Percentiles rank a stretch among this genome's conserved stretches.
Evolutionary conservation across 1,140 invertebrate species (phyloP).

Genomic region (Meloidogyne chitwoodi): DNA sequence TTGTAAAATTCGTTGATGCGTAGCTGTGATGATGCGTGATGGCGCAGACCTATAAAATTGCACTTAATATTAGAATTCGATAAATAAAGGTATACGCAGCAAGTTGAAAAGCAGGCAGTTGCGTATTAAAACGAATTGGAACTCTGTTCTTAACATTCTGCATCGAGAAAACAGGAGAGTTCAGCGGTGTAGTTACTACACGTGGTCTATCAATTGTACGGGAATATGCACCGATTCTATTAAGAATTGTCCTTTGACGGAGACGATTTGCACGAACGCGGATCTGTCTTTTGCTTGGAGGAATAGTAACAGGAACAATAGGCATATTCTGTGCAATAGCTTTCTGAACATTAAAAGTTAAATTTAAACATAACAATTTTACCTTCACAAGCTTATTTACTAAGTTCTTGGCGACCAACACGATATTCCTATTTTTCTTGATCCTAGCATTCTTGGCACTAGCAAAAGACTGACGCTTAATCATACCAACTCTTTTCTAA

Average conservation of each 20-base stretch:
- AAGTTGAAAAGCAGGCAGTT: neutral
- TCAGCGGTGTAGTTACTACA: neutral
- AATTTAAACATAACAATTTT: neutral
- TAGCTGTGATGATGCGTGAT: neutral
- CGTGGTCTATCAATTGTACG: slow-evolving; percentile 16
- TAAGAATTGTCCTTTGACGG: neutral
- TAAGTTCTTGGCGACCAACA: slow-evolving; percentile 20
- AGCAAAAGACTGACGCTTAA: neutral
- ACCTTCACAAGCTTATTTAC: slow-evolving; percentile 34
- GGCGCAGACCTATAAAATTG: slow-evolving; percentile 1
- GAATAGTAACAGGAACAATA: neutral
- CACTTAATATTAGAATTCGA: neutral
- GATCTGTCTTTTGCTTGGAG: neutral
- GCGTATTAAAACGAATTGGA: neutral
- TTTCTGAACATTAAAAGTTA: neutral
- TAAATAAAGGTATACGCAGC: neutral
- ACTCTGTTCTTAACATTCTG: neutral
- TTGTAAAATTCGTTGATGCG: neutral
- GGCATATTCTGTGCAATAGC: neutral
- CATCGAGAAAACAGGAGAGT: neutral
- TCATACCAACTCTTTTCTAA: neutral
- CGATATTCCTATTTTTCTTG: neutral
- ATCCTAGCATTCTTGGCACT: neutral
- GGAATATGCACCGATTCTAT: slow-evolving; percentile 21
- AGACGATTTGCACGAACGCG: neutral